Percentiles rank a stretch among this genome's conserved stretches.
phyloP scores from a whole-genome alignment of 1,140 invertebrate genomes.

The Tetragonula clypearis region DNA sequence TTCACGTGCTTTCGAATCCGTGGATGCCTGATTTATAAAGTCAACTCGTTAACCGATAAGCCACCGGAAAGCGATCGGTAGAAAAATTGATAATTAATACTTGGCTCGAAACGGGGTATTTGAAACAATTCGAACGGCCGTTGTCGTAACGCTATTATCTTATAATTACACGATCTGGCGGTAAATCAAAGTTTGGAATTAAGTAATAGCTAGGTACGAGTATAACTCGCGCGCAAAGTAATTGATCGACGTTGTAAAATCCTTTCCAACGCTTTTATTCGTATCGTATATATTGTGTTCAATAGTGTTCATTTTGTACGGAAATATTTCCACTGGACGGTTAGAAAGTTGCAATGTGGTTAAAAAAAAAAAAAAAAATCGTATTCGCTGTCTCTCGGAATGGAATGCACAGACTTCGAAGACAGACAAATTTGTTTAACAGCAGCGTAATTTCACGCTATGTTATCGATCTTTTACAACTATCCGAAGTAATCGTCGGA shows the following conservation, averaged over 20 bases:
- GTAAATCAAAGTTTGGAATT: neutral
- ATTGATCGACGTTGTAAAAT: neutral
- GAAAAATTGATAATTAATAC: conserved; percentile 1
- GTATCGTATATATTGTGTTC: neutral
- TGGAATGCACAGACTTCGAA: neutral
- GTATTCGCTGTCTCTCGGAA: neutral
- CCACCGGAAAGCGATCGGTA: neutral
- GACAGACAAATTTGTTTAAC: neutral
- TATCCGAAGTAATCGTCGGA: neutral
- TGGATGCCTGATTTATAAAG: conserved; percentile 5
- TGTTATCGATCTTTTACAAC: neutral
- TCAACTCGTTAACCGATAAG: neutral
- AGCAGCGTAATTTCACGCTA: neutral
- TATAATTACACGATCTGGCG: neutral
- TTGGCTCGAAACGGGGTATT: neutral
- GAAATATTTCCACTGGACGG: neutral
- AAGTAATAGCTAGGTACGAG: neutral
- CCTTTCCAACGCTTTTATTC: no score
- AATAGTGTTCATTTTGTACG: neutral
- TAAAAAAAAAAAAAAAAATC: neutral
- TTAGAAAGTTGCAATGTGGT: neutral
- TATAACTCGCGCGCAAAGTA: neutral
- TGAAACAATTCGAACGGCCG: neutral
- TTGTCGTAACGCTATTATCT: neutral
- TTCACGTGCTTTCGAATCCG: conserved; percentile 16